A percentile compares a stretch with the other conserved stretches of the same genome.
phyloP scores from a whole-genome alignment of 2,888 invertebrate genomes.

The Zygaena filipendulae region DNA sequence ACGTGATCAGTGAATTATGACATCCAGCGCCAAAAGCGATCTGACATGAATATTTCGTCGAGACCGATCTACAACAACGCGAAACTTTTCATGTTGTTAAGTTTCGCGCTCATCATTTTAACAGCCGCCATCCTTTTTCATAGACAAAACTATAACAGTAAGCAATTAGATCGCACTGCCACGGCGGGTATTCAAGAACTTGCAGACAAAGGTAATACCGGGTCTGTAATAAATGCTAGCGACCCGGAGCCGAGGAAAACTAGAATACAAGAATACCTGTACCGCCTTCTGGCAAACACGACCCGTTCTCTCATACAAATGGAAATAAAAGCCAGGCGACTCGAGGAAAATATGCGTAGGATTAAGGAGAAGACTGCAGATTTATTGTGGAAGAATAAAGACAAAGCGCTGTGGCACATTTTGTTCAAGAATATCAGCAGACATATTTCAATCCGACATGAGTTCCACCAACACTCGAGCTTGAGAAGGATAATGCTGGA shows the following conservation, averaged over 20 bases:
- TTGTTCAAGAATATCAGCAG: conserved; percentile 64
- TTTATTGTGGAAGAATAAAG: conserved; percentile 67
- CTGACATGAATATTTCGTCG: conserved; percentile 56
- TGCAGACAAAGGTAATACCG: conserved; percentile 35
- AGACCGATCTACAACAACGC: conserved; percentile 48
- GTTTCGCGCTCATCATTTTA: conserved; percentile 40
- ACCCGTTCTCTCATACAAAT: conserved; percentile 68
- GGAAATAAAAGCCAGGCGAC: conserved; percentile 67
- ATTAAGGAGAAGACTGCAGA: conserved; percentile 67
- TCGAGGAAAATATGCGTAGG: conserved; percentile 68
- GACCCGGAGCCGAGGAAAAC: conserved; percentile 40
- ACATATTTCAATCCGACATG: conserved; percentile 60
- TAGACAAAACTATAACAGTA: not conserved
- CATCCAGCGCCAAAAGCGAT: conserved; percentile 18
- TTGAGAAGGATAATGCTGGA: conserved; percentile 56
- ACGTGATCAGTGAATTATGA: conserved; percentile 29
- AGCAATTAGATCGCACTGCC: conserved; percentile 27
- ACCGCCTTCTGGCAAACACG: conserved; percentile 65
- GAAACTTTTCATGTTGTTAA: conserved; percentile 44
- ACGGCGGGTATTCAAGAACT: conserved; percentile 27
- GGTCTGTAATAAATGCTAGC: conserved; percentile 47
- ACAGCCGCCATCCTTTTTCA: conserved; percentile 41
- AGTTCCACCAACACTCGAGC: conserved; percentile 61
- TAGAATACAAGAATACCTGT: conserved; percentile 63
- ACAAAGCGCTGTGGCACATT: conserved; percentile 65